phyloP scores from a whole-genome alignment of 2,113 vertebrate genomes.

The Aphelocoma coerulescens region DNA sequence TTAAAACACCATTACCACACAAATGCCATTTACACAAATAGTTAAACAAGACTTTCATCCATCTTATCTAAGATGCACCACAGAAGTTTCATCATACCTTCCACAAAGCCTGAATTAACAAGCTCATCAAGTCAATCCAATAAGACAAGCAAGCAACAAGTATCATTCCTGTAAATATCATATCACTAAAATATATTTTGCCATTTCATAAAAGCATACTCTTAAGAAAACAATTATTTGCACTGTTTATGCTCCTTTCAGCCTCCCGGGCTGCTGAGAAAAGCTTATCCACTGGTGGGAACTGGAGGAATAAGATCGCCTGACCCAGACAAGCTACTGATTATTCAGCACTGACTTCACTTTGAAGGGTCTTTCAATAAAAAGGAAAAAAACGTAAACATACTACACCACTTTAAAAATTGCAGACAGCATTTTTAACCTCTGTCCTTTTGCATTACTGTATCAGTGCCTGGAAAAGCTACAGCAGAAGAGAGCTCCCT shows the following conservation, averaged over 20 bases:
- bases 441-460: constrained; percentile 45
- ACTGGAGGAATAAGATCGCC: not conserved
- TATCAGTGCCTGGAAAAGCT: not conserved
- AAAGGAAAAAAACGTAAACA: not conserved
- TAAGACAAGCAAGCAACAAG: not conserved
- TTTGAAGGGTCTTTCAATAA: not conserved
- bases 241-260: not conserved
- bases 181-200: not conserved
- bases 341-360: not conserved
- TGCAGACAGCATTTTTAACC: constrained; percentile 25
- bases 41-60: not conserved
- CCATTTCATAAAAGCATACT: not conserved
- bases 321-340: not conserved
- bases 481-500: not conserved
- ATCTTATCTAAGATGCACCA: not conserved
- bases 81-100: not conserved
- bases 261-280: not conserved
- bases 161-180: not conserved
- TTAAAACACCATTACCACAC: not conserved
- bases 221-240: not conserved
- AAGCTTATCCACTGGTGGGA: not conserved
- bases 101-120: not conserved
- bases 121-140: not conserved
- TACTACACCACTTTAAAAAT: not conserved
- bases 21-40: not conserved